A percentile compares a stretch with the other conserved stretches of the same genome.
These are phyloP conservation scores for Polypedilum vanderplanki DNA, from an alignment of 1,140 invertebrate genomes.

Conservation along the genomic window DNA sequence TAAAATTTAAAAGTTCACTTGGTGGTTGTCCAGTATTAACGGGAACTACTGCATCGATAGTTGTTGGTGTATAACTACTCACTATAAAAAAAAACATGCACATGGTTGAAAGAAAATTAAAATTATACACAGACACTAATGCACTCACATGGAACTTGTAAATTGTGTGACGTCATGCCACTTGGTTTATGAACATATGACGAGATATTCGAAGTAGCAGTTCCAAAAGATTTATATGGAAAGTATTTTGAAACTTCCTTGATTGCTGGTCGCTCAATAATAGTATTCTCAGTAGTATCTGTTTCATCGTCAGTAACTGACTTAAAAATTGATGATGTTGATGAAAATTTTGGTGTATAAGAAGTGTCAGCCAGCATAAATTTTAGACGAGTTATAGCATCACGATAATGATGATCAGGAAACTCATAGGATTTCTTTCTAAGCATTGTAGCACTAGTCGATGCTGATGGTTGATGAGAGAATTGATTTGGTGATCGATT, in stretches of 20 bases:
- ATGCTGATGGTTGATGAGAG: background rate
- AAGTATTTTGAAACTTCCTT: slow-evolving; percentile 44
- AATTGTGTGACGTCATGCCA: background rate
- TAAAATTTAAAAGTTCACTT: slow-evolving; percentile 59
- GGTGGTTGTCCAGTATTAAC: slow-evolving; percentile 38
- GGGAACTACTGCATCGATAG: slow-evolving; percentile 22
- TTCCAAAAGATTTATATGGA: slow-evolving; percentile 35
- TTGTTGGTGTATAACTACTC: slow-evolving; percentile 29
- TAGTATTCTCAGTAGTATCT: slow-evolving; percentile 46
- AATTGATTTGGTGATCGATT: background rate
- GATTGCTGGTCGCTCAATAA: slow-evolving; percentile 41
- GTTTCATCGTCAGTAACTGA: slow-evolving; percentile 49
- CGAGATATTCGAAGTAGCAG: background rate
- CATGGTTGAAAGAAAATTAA: slow-evolving; percentile 32
- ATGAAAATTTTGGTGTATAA: slow-evolving; percentile 44
- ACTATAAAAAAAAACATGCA: background rate
- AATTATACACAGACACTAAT: slow-evolving; percentile 35
- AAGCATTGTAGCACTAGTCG: slow-evolving; percentile 37
- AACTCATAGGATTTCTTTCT: slow-evolving; percentile 62
- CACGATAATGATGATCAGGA: slow-evolving; percentile 70
- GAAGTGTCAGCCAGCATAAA: slow-evolving; percentile 69
- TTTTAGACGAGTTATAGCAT: slow-evolving; percentile 69
- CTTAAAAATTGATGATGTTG: slow-evolving; percentile 30
- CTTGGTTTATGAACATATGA: background rate
- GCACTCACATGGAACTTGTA: slow-evolving; percentile 21